Base-by-base conservation (phyloP, 92 coral and sea anemone species). In the Epizoanthus scotinus region DNA sequence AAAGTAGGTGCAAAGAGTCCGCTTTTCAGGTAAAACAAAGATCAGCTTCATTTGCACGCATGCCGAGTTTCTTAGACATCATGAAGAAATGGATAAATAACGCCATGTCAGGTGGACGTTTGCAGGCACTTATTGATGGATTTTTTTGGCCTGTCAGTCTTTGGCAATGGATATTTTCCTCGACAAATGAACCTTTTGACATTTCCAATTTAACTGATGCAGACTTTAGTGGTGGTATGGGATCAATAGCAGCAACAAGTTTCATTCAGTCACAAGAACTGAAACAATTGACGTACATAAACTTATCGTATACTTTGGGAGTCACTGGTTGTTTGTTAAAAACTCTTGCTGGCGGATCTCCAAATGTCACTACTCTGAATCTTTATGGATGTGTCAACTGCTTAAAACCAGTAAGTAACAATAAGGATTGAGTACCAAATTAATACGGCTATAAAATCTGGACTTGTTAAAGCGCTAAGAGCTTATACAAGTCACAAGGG, bases 381-480 rank as follows among this genome's bases (percentile, higher is more conserved):
- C 78, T 73, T 55, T 73, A 54, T 55, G 65, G 78, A 59, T 73
- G 78, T 29, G 18, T 29, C 0, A 73, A 54, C 29, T 73, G 78
- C 19, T 19, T 73, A 52, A 47, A 73, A 26, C 78, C 78, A 28
- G 78, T 73, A 73, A 55, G 78, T 73, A 54, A 17, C 14, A 44
- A 12, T 44, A 9, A 44, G 10, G 52, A 8, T 12, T 44, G 52
- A 44, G 52, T 44, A 44, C 14, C 52, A 44, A 44, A 44, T 3
- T 34, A 34, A 34, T 34, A 34, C 6, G 40, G 5, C 40, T 34
- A 4, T n/a, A n/a, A n/a, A n/a, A n/a, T n/a, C n/a, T n/a, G n/a
- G n/a, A n/a, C n/a, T n/a, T n/a, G n/a, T n/a, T n/a, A n/a, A n/a
- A n/a, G n/a, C n/a, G n/a, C n/a, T n/a, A n/a, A n/a, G n/a, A n/a